Percentiles rank a stretch among this genome's conserved stretches.
Evolutionary conservation across 2,888 invertebrate species (phyloP).

Genomic region (Polietes domitor): DNA sequence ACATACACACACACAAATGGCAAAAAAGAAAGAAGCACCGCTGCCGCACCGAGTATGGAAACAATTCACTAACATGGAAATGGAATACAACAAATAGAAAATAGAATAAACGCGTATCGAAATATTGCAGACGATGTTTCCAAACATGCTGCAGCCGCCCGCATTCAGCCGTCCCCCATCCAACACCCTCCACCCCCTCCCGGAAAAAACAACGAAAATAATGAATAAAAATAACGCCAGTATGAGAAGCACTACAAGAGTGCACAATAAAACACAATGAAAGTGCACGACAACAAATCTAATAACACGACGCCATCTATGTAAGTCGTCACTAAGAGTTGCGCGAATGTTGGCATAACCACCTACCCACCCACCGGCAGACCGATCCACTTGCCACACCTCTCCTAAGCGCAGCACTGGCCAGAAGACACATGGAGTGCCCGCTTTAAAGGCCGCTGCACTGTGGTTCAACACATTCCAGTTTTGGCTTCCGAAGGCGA

Average conservation of each 20-base stretch:
- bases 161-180: neutral
- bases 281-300: constrained; percentile 67
- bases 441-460: neutral
- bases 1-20: neutral
- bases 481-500: no score
- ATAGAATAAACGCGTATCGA: constrained; percentile 64
- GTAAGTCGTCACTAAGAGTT: constrained; percentile 64
- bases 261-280: constrained; percentile 68
- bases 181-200: neutral
- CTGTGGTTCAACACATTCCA: neutral
- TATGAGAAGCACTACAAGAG: constrained; percentile 62
- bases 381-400: neutral
- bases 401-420: no score
- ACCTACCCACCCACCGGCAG: constrained; percentile 46
- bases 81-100: constrained; percentile 50
- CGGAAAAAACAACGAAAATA: constrained; percentile 20
- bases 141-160: constrained; percentile 12
- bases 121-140: constrained; percentile 64
- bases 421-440: neutral
- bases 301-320: constrained; percentile 62
- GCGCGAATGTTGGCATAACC: constrained; percentile 60
- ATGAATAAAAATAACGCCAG: constrained; percentile 46
- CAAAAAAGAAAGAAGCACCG: constrained; percentile 29
- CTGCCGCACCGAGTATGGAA: constrained; percentile 12
- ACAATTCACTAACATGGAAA: constrained; percentile 43